Conservation (phyloP, 2,113 vertebrate genomes). For the Leptobrachium leishanense region DNA sequence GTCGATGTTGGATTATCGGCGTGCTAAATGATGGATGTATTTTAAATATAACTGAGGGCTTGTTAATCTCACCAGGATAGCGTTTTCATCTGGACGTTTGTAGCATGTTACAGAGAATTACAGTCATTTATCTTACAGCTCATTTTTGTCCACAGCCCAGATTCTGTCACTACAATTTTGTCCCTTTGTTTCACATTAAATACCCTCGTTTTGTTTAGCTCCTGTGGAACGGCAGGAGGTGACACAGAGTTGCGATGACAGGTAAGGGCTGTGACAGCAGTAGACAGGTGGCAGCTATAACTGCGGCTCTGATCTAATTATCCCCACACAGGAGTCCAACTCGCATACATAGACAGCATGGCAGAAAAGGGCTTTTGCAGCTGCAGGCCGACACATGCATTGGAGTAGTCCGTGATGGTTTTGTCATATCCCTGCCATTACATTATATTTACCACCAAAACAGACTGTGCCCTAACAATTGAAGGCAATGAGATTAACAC, state of each 20-base stretch:
- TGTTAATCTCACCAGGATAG: conserved; percentile 12
- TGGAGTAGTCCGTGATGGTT: conserved; percentile 6
- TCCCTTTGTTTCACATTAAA: accelerated
- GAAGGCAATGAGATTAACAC: no score
- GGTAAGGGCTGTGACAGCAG: not conserved
- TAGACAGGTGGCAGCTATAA: conserved; percentile 59
- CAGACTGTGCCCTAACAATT: no score
- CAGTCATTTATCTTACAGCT: conserved; percentile 4
- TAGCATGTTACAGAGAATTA: not conserved
- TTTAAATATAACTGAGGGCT: not conserved
- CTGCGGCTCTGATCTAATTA: conserved; percentile 59
- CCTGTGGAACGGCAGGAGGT: conserved; percentile 19
- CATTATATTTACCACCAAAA: not conserved
- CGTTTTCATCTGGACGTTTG: not conserved
- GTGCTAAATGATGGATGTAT: not conserved
- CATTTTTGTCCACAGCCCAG: not conserved
- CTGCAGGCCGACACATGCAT: conserved; percentile 22
- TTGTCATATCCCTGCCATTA: not conserved
- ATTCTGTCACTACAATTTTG: not conserved
- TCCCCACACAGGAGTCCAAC: conserved; percentile 28
- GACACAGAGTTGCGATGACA: not conserved
- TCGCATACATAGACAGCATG: conserved; percentile 32
- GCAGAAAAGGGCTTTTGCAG: conserved; percentile 34
- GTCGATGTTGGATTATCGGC: not conserved
- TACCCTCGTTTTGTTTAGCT: conserved; percentile 19